These are phyloP conservation scores for Acanthopagrus latus DNA, from an alignment of 2,797 vertebrate genomes.

Conservation along the genomic window DNA sequence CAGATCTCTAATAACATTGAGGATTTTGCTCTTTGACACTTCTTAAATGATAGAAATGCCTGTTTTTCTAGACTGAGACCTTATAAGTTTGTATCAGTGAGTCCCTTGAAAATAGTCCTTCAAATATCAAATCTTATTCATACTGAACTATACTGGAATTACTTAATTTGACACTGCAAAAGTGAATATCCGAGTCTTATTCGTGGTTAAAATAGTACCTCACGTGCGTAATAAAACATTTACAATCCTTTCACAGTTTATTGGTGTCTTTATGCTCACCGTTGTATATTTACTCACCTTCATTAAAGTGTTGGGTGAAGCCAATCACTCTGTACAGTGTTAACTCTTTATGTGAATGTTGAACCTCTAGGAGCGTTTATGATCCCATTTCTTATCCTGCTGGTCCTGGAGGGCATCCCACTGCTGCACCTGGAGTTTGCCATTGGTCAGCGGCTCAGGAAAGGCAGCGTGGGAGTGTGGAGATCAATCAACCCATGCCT, in stretches of 20 bases:
- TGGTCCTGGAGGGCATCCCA: slow-evolving; percentile 94
- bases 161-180: background rate
- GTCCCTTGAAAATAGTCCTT: background rate
- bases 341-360: slow-evolving; percentile 20
- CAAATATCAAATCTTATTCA: background rate
- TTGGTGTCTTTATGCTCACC: slow-evolving; percentile 6
- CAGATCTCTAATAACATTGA: background rate
- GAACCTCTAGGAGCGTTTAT: slow-evolving; percentile 92
- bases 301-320: slow-evolving; percentile 14
- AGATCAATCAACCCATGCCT: slow-evolving; percentile 90
- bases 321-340: background rate
- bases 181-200: background rate
- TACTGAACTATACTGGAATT: background rate
- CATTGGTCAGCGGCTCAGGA: slow-evolving; percentile 94
- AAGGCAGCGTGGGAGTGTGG: slow-evolving; percentile 89
- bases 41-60: background rate
- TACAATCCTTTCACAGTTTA: slow-evolving; percentile 20
- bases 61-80: background rate
- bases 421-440: slow-evolving; percentile 95
- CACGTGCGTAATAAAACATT: slow-evolving; percentile 8
- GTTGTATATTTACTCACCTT: slow-evolving; percentile 11
- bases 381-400: slow-evolving; percentile 96
- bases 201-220: background rate
- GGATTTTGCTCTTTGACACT: background rate
- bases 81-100: background rate